These are phyloP conservation scores for Bombus turneri DNA, from an alignment of 1,140 invertebrate genomes.

Conservation along the genomic window DNA sequence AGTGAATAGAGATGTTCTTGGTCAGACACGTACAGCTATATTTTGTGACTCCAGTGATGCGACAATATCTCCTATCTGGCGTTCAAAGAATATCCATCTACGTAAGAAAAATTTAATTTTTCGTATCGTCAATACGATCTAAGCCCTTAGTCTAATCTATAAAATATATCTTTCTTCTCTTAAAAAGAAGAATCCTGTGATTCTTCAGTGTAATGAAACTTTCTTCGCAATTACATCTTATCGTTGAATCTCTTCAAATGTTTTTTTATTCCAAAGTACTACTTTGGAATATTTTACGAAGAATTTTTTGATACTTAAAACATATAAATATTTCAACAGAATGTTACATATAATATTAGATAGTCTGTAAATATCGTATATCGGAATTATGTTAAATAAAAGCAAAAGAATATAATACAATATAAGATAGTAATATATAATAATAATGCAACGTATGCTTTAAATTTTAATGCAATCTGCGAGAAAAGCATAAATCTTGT, in stretches of 20 bases:
- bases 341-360: too few relatives aligned
- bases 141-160: too few relatives aligned
- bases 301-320: not conserved
- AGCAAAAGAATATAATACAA: too few relatives aligned
- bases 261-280: not conserved
- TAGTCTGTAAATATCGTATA: too few relatives aligned
- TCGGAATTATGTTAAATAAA: too few relatives aligned
- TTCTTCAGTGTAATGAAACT: not conserved
- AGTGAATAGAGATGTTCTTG: constrained; percentile 11
- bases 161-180: not conserved
- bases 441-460: too few relatives aligned
- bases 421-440: too few relatives aligned
- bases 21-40: constrained; percentile 9
- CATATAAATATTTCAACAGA: not conserved
- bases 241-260: not conserved
- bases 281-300: not conserved
- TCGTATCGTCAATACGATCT: not conserved
- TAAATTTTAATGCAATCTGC: too few relatives aligned
- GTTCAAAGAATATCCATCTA: not conserved
- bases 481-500: not conserved
- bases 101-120: not conserved
- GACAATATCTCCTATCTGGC: not conserved
- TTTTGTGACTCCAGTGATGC: constrained; percentile 20
- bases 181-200: not conserved
- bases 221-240: not conserved